Evolutionary conservation across 1,140 invertebrate genomes (phyloP), one percentile per base, ranked within the genome.

Genomic region (Heliconius hewitsoni): DNA sequence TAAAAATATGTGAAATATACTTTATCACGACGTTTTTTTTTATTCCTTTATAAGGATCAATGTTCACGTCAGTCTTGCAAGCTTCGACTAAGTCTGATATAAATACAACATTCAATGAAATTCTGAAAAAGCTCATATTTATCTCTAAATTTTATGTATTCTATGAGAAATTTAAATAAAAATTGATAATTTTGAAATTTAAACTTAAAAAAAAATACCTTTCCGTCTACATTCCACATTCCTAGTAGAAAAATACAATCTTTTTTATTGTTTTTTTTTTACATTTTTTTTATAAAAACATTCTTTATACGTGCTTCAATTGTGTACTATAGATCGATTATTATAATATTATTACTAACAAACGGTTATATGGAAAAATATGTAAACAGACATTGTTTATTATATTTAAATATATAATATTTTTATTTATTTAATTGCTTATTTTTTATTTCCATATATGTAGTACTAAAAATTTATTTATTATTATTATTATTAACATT

Each of bases 1-100:
- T 71, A 91, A 90, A 91, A 92, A 89, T 92, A 93, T 87, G 86
- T 82, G 83, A 89, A 89, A 79, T 84, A 82, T 81, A 82, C 82
- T 82, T 81, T 90, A 90, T 91, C 88, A 89, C 88, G 86, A 81
- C 85, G 88, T 83, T 79, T 75, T 78, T 81, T 77, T 57, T 57
- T 57, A 34, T 19, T 90, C 91, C 91, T 92, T 92, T 90, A 84
- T 57, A 90, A 93, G 89, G 90, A 87, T 85, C 85, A 79, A 75
- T 82, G 81, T 85, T 85, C 71, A 76, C 73, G 76, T 91, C 92
- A 93, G 92, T 93, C 92, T 93, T 92, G 87, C 89, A 90, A 90
- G 89, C 91, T 86, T 89, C 80, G 87, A 88, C 86, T 86, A 82
- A 85, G 84, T 84, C 84, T 77, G 80, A 86, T 83, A 85, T 82